These are phyloP conservation scores for Chymomyza caudatula DNA, from an alignment of 2,888 invertebrate genomes.

Conservation along the genomic window DNA sequence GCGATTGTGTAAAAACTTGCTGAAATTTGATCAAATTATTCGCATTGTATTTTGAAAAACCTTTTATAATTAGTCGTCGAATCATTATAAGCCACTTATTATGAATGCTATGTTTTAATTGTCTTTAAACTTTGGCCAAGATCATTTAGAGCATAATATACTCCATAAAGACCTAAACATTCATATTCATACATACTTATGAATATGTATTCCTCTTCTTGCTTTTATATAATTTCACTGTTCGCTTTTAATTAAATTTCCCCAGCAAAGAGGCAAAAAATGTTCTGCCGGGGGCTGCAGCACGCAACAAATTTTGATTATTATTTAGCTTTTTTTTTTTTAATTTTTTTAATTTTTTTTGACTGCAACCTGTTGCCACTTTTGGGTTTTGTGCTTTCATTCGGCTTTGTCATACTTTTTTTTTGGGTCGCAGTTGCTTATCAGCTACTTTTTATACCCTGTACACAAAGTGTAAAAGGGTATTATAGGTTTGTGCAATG, in stretches of 20 bases:
- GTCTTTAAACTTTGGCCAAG: not conserved
- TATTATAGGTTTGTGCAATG: no score
- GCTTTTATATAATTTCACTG: constrained; percentile 14
- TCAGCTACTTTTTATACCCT: constrained; percentile 32
- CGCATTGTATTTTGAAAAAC: no score
- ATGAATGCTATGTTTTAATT: not conserved
- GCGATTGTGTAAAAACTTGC: not conserved
- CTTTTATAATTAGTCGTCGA: no score
- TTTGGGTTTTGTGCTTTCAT: constrained; percentile 18
- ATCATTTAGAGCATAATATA: not conserved
- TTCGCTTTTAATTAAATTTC: constrained; percentile 28
- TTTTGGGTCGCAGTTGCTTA: constrained; percentile 33
- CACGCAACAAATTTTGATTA: constrained; percentile 16
- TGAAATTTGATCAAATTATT: not conserved
- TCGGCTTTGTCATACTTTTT: constrained; percentile 4
- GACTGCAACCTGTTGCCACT: constrained; percentile 46
- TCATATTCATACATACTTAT: not conserved
- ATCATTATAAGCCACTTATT: no score
- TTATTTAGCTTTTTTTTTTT: constrained; percentile 3
- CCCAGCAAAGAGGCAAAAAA: constrained; percentile 11
- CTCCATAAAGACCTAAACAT: not conserved
- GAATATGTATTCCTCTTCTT: not conserved
- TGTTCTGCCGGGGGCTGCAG: constrained; percentile 19
- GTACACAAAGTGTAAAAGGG: no score
- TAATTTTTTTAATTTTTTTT: constrained; percentile 13